These are phyloP conservation scores for Cuniculus paca DNA, from an alignment of 2,797 vertebrate species.

Conservation along the genomic window DNA sequence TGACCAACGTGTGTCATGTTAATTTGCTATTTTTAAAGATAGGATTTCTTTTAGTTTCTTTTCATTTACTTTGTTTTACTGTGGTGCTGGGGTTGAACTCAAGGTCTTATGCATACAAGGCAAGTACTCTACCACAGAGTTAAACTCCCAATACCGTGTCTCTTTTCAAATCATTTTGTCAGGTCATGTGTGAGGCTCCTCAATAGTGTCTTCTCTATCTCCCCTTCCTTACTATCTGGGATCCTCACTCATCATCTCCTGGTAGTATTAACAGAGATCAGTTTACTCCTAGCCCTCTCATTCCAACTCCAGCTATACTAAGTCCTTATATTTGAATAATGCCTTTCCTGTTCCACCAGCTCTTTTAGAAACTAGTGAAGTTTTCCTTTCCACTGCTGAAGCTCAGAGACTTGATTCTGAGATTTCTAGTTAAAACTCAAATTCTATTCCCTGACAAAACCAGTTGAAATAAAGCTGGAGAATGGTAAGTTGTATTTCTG, in stretches of 20 bases:
- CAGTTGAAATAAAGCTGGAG: neutral
- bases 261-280: neutral
- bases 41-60: neutral
- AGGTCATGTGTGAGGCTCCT: neutral
- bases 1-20: neutral
- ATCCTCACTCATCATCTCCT: neutral
- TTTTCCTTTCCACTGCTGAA: neutral
- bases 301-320: neutral
- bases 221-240: neutral
- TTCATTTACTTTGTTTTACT: neutral
- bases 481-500: neutral
- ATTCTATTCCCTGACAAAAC: neutral
- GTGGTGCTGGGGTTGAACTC: neutral
- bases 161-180: neutral
- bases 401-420: neutral
- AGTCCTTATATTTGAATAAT: neutral
- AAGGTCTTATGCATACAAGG: neutral
- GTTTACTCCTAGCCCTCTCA: neutral
- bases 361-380: neutral
- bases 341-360: neutral
- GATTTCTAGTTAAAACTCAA: slow-evolving; percentile 1
- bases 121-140: neutral
- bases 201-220: neutral
- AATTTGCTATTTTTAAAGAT: neutral
- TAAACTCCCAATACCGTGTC: too few species aligned